Conservation (phyloP, 2,797 vertebrate genomes). For the Thripadectes ignobilis region DNA sequence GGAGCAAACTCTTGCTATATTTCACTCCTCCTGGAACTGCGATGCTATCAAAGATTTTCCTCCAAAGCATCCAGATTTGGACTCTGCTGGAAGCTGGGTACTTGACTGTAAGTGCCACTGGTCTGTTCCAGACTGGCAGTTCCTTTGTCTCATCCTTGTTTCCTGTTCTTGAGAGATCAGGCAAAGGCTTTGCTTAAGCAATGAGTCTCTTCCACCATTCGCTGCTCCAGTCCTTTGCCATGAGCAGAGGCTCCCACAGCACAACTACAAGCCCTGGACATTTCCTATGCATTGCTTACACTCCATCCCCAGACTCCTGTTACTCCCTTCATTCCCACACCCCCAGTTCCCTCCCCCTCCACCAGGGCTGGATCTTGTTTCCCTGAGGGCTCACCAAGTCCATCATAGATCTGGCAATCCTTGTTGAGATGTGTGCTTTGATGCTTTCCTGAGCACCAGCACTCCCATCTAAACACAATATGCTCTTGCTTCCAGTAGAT, state of each 20-base stretch:
- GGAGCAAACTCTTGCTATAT: background rate
- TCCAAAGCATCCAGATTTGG: conserved; percentile 29
- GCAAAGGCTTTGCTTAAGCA: fast-evolving
- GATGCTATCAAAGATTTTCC: conserved; percentile 55
- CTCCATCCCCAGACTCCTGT: background rate
- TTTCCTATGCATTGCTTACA: background rate
- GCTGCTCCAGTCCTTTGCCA: background rate
- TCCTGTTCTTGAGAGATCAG: background rate
- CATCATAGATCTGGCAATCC: background rate
- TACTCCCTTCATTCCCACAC: background rate
- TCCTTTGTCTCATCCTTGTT: background rate
- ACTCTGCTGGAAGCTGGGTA: background rate
- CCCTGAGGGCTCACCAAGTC: background rate
- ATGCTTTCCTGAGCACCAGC: background rate
- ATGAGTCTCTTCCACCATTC: background rate
- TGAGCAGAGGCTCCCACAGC: background rate
- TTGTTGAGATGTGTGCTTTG: background rate
- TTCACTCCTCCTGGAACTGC: conserved; percentile 18
- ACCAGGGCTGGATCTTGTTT: background rate
- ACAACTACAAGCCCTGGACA: background rate
- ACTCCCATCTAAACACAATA: background rate
- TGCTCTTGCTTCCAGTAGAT: background rate
- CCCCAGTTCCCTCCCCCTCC: background rate
- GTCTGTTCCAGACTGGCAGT: background rate
- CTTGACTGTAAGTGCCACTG: background rate